phyloP scores from a whole-genome alignment of 2,113 vertebrate genomes.

The Bos javanicus region DNA sequence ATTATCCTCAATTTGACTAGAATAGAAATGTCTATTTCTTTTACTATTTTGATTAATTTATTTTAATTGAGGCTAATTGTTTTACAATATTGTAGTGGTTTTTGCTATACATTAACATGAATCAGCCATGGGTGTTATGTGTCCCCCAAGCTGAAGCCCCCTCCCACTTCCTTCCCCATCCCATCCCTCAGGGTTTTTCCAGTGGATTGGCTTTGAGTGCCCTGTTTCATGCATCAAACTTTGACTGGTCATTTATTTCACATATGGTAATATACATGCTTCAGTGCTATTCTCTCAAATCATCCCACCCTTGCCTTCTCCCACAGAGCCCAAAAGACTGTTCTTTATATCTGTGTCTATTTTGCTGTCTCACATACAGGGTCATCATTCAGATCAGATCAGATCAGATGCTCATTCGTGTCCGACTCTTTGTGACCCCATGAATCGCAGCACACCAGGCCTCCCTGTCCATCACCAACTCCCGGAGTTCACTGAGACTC shows the following conservation, averaged over 20 bases:
- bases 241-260: not conserved
- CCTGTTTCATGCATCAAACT: not conserved
- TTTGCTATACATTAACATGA: not conserved
- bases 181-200: not conserved
- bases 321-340: not conserved
- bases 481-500: no score
- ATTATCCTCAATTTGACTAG: not conserved
- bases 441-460: no score
- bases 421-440: no score
- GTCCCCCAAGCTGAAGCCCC: not conserved
- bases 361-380: not conserved
- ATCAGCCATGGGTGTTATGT: not conserved
- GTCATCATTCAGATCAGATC: not conserved
- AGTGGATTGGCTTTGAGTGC: not conserved
- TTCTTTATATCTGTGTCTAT: not conserved
- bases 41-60: not conserved
- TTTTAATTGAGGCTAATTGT: not conserved
- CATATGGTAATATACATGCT: not conserved
- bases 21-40: not conserved
- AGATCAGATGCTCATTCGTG: no score
- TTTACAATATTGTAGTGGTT: not conserved
- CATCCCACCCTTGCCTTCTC: not conserved
- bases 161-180: rapidly evolving
- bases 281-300: not conserved
- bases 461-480: no score